Percentiles rank a stretch among this genome's conserved stretches.
Conservation (phyloP, 2,113 vertebrate genomes). For the Egretta garzetta region DNA sequence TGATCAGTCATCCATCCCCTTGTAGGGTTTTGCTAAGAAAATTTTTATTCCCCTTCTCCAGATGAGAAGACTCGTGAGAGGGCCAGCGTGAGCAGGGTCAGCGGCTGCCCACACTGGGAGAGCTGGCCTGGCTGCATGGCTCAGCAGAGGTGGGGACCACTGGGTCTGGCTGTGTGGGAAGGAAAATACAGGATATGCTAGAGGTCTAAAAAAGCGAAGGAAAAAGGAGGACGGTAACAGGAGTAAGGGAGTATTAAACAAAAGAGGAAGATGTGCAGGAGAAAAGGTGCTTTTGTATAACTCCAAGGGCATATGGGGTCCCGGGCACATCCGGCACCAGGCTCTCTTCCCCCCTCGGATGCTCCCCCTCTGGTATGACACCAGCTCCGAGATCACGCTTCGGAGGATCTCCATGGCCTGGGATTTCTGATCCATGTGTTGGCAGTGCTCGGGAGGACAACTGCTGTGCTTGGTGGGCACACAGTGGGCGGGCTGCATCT, state of each 20-base stretch:
- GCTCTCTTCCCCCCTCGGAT: rapidly evolving
- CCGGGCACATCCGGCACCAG: rapidly evolving
- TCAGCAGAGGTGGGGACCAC: neutral
- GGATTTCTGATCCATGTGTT: neutral
- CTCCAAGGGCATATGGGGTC: neutral
- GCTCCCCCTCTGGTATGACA: rapidly evolving
- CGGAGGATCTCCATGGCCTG: neutral
- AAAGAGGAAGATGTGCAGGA: neutral
- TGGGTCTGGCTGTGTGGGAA: neutral
- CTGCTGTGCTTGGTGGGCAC: no score
- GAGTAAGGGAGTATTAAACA: neutral
- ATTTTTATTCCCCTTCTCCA: neutral
- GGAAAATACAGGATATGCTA: neutral
- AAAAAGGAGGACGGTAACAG: neutral
- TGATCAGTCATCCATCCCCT: neutral
- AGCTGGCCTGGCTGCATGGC: neutral
- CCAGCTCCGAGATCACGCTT: neutral
- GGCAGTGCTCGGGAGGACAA: rapidly evolving
- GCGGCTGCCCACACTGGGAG: neutral
- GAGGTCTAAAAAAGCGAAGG: neutral
- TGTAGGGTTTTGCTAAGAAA: neutral
- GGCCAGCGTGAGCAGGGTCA: neutral
- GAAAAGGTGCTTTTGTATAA: neutral
- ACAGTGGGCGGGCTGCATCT: rapidly evolving
- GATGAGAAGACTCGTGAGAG: neutral